Conservation (phyloP, 92 coral and sea anemone species). For the Blastomussa wellsi region DNA sequence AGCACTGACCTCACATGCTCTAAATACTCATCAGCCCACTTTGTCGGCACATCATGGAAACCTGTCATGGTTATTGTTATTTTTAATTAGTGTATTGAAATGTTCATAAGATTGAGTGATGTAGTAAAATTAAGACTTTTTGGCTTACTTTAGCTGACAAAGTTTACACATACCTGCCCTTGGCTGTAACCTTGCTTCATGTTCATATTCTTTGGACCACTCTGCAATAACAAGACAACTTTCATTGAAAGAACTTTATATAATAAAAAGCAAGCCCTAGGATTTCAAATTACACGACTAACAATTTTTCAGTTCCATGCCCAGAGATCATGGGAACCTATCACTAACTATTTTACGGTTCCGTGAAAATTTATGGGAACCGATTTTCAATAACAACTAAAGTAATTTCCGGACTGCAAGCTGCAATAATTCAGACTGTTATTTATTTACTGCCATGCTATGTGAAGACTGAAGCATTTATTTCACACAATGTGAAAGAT, state of each 20-base stretch:
- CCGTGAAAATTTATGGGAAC: not conserved
- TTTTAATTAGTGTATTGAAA: no score
- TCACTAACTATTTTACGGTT: no score
- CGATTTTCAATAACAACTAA: not conserved
- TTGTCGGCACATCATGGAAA: slow-evolving; percentile 38
- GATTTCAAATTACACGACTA: no score
- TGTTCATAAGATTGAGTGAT: no score
- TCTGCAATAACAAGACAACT: slow-evolving; percentile 44
- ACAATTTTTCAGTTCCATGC: no score
- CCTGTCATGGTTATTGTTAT: not conserved
- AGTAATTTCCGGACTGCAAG: no score
- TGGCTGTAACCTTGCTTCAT: slow-evolving; percentile 61
- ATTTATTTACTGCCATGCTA: no score
- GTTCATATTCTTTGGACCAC: slow-evolving; percentile 86
- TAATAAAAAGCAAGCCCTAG: no score
- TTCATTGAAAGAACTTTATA: not conserved
- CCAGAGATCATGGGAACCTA: no score
- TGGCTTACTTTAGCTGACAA: not conserved
- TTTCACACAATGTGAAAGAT: no score
- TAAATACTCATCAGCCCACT: slow-evolving; percentile 96
- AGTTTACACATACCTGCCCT: slow-evolving; percentile 55
- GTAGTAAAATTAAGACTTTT: not conserved
- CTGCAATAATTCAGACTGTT: no score
- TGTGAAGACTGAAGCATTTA: no score
- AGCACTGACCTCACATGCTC: slow-evolving; percentile 87